A percentile compares a stretch with the other conserved stretches of the same genome.
Evolutionary conservation across 2,888 invertebrate genomes (phyloP).

Genomic region (Parascotia fuliginaria): DNA sequence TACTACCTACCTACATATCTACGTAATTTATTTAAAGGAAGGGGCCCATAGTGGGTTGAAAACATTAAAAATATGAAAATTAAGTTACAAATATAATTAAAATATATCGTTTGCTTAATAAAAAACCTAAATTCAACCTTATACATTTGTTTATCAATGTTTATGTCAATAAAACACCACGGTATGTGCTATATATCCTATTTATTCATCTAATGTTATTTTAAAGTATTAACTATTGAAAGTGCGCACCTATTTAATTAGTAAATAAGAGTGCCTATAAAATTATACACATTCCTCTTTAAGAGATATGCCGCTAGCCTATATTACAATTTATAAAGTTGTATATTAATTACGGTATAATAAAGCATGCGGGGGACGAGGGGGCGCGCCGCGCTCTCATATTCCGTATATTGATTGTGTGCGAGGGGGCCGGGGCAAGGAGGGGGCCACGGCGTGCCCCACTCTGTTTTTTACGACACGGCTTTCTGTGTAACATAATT

Average conservation of each 20-base stretch:
- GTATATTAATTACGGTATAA: constrained; percentile 86
- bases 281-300: constrained; percentile 38
- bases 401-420: constrained; percentile 87
- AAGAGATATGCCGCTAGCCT: constrained; percentile 64
- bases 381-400: constrained; percentile 85
- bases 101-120: constrained; percentile 15
- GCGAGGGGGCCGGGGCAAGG: constrained; percentile 84
- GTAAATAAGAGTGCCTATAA: constrained; percentile 25
- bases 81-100: constrained; percentile 8
- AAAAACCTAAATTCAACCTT: constrained; percentile 21
- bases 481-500: constrained; percentile 87
- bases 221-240: constrained; percentile 26
- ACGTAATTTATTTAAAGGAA: constrained; percentile 62
- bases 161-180: constrained; percentile 46
- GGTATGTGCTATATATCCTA: constrained; percentile 42
- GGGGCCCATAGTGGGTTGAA: constrained; percentile 60
- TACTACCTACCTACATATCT: constrained; percentile 40
- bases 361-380: constrained; percentile 85
- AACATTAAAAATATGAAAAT: constrained; percentile 28
- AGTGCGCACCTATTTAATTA: constrained; percentile 28
- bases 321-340: constrained; percentile 80
- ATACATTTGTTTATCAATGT: constrained; percentile 37
- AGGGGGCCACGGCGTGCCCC: constrained; percentile 86
- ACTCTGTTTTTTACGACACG: constrained; percentile 87
- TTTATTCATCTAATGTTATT: constrained; percentile 38